Evolutionary conservation across 1,140 invertebrate species (phyloP).

Genomic region (Magallana angulata): DNA sequence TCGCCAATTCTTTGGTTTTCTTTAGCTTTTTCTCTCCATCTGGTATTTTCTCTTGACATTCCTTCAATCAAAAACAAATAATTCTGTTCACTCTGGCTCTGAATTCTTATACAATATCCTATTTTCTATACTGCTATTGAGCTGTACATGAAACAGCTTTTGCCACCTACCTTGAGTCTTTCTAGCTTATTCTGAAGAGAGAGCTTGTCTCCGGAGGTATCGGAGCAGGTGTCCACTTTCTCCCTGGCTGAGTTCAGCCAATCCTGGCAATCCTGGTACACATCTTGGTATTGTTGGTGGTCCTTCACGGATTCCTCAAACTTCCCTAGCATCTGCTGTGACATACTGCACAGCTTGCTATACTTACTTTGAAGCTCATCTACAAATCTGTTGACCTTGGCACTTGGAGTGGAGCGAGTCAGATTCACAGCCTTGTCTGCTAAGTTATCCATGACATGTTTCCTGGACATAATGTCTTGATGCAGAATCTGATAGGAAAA

Average conservation of each 20-base stretch:
- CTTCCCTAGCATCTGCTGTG: constrained; percentile 90
- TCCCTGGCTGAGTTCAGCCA: constrained; percentile 93
- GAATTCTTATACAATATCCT: too few relatives aligned
- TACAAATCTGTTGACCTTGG: constrained; percentile 87
- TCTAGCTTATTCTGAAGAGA: constrained; percentile 94
- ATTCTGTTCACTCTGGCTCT: too few relatives aligned
- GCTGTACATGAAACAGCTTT: background rate
- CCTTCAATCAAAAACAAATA: constrained; percentile 63
- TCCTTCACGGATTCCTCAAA: constrained; percentile 92
- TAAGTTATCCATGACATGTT: constrained; percentile 92
- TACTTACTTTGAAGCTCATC: constrained; percentile 94
- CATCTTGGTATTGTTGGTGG: constrained; percentile 92
- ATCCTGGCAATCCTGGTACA: constrained; percentile 92
- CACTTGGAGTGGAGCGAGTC: constrained; percentile 82
- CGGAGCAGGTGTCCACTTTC: constrained; percentile 92
- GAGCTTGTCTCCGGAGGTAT: constrained; percentile 91
- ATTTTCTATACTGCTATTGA: too few relatives aligned
- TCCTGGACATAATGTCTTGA: constrained; percentile 96
- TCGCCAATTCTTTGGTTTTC: constrained; percentile 85
- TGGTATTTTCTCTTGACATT: constrained; percentile 85
- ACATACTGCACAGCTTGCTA: constrained; percentile 91
- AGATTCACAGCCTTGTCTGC: constrained; percentile 94
- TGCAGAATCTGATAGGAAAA: constrained; percentile 84
- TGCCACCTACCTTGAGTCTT: constrained; percentile 84
- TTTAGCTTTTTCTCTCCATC: constrained; percentile 87